A percentile compares a stretch with the other conserved stretches of the same genome.
phyloP scores from a whole-genome alignment of 2,113 vertebrate genomes.

The Tragelaphus imberbis region DNA sequence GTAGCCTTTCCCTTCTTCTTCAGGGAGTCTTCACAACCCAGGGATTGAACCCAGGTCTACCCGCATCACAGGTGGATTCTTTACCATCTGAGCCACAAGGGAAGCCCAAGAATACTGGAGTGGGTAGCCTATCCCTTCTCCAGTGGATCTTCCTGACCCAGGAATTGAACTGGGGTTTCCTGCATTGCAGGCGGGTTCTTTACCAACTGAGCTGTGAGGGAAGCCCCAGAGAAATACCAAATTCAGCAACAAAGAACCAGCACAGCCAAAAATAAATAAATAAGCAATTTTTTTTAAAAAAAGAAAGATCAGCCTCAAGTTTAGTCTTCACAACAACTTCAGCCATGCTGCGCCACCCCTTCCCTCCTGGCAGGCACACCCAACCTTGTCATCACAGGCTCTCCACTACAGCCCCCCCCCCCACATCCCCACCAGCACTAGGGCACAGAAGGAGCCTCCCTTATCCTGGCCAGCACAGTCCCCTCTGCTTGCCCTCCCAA shows the following conservation, averaged over 20 bases:
- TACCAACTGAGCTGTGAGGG: not conserved
- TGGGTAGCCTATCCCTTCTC: not conserved
- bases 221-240: not conserved
- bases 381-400: not conserved
- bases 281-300: not conserved
- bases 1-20: not conserved
- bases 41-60: not conserved
- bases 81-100: not conserved
- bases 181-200: not conserved
- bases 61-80: rapidly evolving
- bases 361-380: not conserved
- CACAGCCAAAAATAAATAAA: not conserved
- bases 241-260: not conserved
- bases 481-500: rapidly evolving
- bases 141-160: not conserved
- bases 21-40: not conserved
- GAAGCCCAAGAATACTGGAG: not conserved
- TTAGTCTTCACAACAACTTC: not conserved
- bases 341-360: rapidly evolving
- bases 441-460: not conserved
- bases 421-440: not conserved
- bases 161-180: not conserved
- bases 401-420: not conserved
- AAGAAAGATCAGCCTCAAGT: not conserved
- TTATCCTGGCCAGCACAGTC: not conserved